A percentile compares a stretch with the other conserved stretches of the same genome.
These are phyloP conservation scores for Spisula solida DNA, from an alignment of 2,888 invertebrate species.

Conservation along the genomic window DNA sequence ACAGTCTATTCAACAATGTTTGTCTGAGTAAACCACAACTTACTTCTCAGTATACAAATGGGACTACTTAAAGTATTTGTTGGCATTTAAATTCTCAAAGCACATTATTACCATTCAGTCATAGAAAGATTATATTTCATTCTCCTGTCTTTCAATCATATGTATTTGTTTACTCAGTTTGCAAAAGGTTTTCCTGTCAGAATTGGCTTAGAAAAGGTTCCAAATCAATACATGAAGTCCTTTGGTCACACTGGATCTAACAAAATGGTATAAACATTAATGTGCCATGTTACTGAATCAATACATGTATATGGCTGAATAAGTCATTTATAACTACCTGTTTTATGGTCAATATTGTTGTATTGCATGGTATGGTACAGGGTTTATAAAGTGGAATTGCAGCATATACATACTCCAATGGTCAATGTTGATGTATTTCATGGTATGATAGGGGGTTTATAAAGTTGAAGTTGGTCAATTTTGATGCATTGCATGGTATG, in stretches of 20 bases:
- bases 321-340: not conserved
- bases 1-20: too few species aligned
- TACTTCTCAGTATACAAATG: too few species aligned
- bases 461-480: too few species aligned
- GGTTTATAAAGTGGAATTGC: not conserved
- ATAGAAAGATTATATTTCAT: too few species aligned
- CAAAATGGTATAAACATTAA: not conserved
- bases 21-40: too few species aligned
- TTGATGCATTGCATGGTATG: too few species aligned
- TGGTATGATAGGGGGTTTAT: too few species aligned
- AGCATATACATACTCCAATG: too few species aligned
- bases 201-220: not conserved
- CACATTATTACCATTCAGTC: too few species aligned
- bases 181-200: not conserved
- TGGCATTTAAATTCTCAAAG: too few species aligned
- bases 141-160: not conserved
- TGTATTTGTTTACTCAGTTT: not conserved
- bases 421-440: too few species aligned
- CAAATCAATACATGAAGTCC: not conserved
- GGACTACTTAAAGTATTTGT: too few species aligned
- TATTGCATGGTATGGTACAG: not conserved
- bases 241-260: not conserved
- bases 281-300: not conserved
- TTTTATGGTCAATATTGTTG: not conserved
- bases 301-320: not conserved